Conservation (phyloP, 2,113 vertebrate species). For the Polypterus senegalus region DNA sequence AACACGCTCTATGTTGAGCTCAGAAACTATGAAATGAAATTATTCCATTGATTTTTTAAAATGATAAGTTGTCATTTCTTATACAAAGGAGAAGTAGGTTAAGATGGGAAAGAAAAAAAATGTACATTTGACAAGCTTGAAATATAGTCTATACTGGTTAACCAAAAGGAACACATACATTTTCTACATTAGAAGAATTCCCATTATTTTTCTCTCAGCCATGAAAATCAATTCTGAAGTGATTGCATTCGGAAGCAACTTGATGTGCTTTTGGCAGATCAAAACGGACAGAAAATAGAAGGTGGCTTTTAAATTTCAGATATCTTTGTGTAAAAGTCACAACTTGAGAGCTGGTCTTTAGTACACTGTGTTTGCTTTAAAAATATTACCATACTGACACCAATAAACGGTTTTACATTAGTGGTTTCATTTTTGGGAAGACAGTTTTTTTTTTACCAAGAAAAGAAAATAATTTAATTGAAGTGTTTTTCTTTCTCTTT, state of each 20-base stretch:
- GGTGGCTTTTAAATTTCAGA: slow-evolving; percentile 54
- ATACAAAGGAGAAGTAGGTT: slow-evolving; percentile 28
- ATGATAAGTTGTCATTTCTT: slow-evolving; percentile 51
- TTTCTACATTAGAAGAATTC: slow-evolving; percentile 96
- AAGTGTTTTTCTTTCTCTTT: too few species aligned
- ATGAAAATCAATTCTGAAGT: slow-evolving; percentile 98
- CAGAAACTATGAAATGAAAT: slow-evolving; percentile 34
- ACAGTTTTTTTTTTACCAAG: too few species aligned
- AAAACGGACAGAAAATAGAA: slow-evolving; percentile 64
- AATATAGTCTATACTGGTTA: slow-evolving; percentile 94
- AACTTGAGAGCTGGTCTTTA: slow-evolving; percentile 48
- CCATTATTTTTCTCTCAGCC: slow-evolving; percentile 96
- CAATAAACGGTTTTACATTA: neutral
- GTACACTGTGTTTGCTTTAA: slow-evolving; percentile 31
- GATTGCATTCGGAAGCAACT: slow-evolving; percentile 75
- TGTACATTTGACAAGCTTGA: slow-evolving; percentile 83
- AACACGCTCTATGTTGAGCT: slow-evolving; percentile 14
- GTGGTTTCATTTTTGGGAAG: neutral
- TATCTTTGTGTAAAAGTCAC: slow-evolving; percentile 46
- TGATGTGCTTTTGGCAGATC: slow-evolving; percentile 79
- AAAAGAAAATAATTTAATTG: too few species aligned
- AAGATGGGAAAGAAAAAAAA: slow-evolving; percentile 51
- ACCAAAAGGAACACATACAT: slow-evolving; percentile 97
- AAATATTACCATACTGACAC: slow-evolving; percentile 20
- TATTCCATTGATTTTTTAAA: slow-evolving; percentile 48